Evolutionary conservation across 92 coral and sea anemone species (phyloP).

Genomic region (Hydrozoanthus gracilis): DNA sequence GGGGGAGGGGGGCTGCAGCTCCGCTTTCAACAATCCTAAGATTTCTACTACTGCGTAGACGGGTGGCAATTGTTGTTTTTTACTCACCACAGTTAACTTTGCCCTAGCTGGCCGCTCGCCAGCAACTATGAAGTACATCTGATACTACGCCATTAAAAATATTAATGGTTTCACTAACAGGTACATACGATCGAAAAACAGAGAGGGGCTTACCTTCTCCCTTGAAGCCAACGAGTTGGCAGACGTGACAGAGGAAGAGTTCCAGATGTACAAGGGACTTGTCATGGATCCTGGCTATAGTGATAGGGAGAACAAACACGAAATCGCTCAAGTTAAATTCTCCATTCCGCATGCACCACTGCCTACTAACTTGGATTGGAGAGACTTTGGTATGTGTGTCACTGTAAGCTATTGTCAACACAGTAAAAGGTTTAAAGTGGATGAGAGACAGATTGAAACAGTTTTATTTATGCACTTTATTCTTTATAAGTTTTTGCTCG

Average conservation of each 20-base stretch:
- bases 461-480: too few species aligned
- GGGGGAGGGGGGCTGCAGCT: too few species aligned
- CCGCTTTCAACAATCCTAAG: too few species aligned
- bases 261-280: slow-evolving; percentile 83
- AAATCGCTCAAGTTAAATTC: slow-evolving; percentile 74
- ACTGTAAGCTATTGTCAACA: not conserved
- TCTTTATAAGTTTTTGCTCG: too few species aligned
- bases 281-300: slow-evolving; percentile 84
- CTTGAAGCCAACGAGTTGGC: slow-evolving; percentile 82
- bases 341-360: slow-evolving; percentile 64
- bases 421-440: too few species aligned
- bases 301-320: slow-evolving; percentile 71
- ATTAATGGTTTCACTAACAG: slow-evolving; percentile 26
- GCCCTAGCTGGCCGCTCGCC: too few species aligned
- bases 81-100: not conserved
- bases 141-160: not conserved
- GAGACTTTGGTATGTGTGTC: slow-evolving; percentile 70
- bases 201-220: slow-evolving; percentile 83
- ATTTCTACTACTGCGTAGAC: too few species aligned
- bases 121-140: too few species aligned
- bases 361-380: slow-evolving; percentile 80
- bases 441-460: too few species aligned
- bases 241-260: slow-evolving; percentile 85
- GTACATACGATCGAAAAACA: slow-evolving; percentile 77
- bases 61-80: not conserved